Base-by-base conservation (phyloP, 2,888 invertebrate species). In the Molorchus minor region DNA sequence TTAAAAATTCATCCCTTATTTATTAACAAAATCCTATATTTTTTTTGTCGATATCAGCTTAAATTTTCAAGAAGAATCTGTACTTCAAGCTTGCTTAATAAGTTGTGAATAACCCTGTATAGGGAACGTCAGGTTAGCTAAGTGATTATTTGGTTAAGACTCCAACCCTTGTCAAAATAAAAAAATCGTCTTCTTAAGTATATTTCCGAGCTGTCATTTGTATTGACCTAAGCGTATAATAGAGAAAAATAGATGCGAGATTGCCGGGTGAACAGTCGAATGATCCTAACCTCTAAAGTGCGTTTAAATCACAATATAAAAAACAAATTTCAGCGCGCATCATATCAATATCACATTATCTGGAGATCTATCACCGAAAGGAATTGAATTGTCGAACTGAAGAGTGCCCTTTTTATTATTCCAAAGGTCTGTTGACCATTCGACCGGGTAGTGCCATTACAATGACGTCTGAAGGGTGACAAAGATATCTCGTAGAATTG, bases 301-400 rank as follows among this genome's bases (percentile, higher is more conserved):
- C 54, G 56, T 61, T 65, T 59, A 68, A 68, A 68, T 66, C 65
- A 58, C 65, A 60, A 60, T 63, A 63, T 64, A 65, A 67, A 64
- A 65, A 61, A 57, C 63, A 74, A 73, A 71, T 74, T 77, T 76
- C 70, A 66, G 73, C 66, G 68, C 68, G 75, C 74, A 74, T 76
- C 78, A 79, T 79, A 79, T 80, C 79, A 79, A 79, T 78, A 77
- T 80, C 78, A 72, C 76, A 77, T 79, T 78, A 77, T 71, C 71
- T 69, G 72, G 67, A 75, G 75, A 79, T 79, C 79, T 78, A 79
- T 80, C 77, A 77, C 72, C 69, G 73, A 75, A 76, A 76, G 75
- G 76, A 80, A 80, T 80, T 79, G 78, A 80, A 79, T 79, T 80
- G 78, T 77, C 75, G 77, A 73, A 66, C 73, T 62, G 64, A 70